A percentile compares a stretch with the other conserved stretches of the same genome.
Evolutionary conservation across 2,797 vertebrate species (phyloP).

Genomic region (Eulemur albifrons): DNA sequence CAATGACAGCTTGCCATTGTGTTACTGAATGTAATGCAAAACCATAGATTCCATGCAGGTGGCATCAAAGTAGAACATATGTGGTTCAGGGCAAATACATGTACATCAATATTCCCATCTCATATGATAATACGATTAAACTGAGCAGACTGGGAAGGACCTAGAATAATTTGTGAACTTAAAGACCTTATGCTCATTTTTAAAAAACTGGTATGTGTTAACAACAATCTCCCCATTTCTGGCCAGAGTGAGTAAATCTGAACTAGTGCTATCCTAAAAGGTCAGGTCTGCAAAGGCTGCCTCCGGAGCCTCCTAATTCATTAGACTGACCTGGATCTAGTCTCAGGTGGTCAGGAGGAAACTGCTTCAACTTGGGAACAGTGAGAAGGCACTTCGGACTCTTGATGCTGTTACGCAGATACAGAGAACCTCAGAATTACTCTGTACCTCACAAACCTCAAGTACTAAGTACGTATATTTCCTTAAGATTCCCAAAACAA

Average conservation of each 20-base stretch:
- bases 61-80: neutral
- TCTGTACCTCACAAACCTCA: neutral
- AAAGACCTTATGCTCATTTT: neutral
- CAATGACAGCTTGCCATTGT: neutral
- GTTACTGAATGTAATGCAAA: neutral
- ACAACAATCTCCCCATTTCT: conserved; percentile 23
- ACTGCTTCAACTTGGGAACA: neutral
- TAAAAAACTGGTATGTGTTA: neutral
- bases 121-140: conserved; percentile 15
- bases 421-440: neutral
- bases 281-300: neutral
- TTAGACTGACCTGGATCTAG: neutral
- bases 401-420: neutral
- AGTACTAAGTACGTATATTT: neutral
- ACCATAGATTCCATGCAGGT: neutral
- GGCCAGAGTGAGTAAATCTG: neutral
- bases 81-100: neutral
- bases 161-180: neutral
- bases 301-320: neutral
- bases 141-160: conserved; percentile 2
- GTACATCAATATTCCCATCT: neutral
- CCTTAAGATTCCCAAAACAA: neutral
- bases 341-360: neutral
- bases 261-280: conserved; percentile 25
- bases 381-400: neutral